A percentile compares a stretch with the other conserved stretches of the same genome.
phyloP scores from a whole-genome alignment of 2,113 vertebrate genomes.

The Phaethon lepturus region DNA sequence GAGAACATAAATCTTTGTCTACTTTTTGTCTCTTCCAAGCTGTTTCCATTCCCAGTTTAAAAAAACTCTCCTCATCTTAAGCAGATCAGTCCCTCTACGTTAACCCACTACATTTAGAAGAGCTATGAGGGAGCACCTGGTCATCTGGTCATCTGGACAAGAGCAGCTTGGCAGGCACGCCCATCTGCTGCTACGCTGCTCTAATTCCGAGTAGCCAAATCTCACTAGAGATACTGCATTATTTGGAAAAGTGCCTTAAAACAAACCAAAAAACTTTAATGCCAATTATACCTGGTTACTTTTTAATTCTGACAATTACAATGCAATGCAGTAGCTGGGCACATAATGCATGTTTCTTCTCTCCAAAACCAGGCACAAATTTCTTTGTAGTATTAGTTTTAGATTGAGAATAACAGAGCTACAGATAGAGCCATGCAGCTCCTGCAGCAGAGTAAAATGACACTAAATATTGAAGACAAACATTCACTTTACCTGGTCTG shows the following conservation, averaged over 20 bases:
- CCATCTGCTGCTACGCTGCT: rapidly evolving
- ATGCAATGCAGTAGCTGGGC: background rate
- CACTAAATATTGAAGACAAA: background rate
- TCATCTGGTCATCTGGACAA: background rate
- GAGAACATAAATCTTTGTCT: background rate
- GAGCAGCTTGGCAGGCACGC: background rate
- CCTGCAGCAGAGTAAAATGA: background rate
- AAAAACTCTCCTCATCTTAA: background rate
- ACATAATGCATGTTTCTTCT: background rate
- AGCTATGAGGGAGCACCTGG: background rate
- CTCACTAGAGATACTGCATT: background rate
- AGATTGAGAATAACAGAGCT: background rate
- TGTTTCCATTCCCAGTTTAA: background rate
- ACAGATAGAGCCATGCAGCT: background rate
- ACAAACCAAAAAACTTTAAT: background rate
- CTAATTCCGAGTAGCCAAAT: background rate
- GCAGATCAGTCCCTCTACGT: background rate
- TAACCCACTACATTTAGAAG: background rate
- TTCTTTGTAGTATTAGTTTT: background rate
- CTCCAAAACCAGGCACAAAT: background rate
- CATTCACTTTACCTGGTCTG: conserved; percentile 82
- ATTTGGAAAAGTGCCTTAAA: background rate
- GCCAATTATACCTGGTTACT: background rate
- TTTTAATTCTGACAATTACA: background rate
- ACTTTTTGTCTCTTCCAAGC: background rate